Conservation (phyloP, 2,888 invertebrate genomes). For the Stegophylla sp. region DNA sequence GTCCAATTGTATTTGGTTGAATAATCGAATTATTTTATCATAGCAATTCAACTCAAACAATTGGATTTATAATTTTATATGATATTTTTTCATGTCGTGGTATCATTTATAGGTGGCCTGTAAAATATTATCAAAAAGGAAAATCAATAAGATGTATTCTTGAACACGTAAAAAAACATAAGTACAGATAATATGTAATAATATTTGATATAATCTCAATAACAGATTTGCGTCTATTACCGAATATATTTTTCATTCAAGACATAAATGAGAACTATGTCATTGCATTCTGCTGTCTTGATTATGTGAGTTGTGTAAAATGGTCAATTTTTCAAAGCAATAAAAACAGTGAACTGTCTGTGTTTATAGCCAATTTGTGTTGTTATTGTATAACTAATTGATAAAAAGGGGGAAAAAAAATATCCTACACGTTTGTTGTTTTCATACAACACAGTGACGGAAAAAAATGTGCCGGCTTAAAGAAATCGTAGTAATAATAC, state of each 20-base stretch:
- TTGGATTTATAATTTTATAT: no score
- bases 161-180: background rate
- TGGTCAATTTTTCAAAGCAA: background rate
- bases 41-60: no score
- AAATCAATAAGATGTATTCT: conserved; percentile 6
- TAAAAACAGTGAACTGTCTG: background rate
- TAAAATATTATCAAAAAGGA: background rate
- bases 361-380: background rate
- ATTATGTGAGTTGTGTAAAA: background rate
- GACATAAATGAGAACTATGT: conserved; percentile 4
- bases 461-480: background rate
- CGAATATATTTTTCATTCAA: background rate
- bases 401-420: background rate
- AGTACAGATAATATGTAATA: background rate
- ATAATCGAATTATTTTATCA: no score
- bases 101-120: background rate
- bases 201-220: background rate
- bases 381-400: background rate
- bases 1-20: background rate
- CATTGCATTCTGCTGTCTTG: background rate
- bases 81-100: background rate
- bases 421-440: background rate
- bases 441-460: background rate
- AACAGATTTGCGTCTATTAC: background rate
- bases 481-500: background rate